These are phyloP conservation scores for Epinephelus coioides DNA, from an alignment of 2,797 vertebrate species.

Conservation along the genomic window DNA sequence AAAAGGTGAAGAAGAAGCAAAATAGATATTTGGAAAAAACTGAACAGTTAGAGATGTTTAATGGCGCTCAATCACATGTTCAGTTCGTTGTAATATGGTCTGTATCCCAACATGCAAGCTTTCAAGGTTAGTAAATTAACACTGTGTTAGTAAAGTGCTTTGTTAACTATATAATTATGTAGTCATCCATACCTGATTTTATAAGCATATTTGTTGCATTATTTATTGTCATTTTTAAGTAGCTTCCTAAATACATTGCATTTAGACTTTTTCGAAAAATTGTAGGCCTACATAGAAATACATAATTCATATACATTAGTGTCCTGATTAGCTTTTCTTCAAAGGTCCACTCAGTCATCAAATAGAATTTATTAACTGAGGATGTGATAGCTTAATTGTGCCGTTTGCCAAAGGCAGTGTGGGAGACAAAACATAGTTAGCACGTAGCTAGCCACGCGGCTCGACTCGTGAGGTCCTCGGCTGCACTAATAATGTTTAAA, in stretches of 20 bases:
- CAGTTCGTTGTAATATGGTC: conserved; percentile 20
- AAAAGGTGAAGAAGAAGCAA: conserved; percentile 32
- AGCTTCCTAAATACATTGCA: conserved; percentile 42
- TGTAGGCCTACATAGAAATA: neutral
- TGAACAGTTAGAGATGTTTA: conserved; percentile 20
- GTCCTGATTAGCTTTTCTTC: conserved; percentile 16
- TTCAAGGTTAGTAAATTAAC: conserved; percentile 58
- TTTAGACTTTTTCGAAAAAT: conserved; percentile 9
- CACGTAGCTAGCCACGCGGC: neutral
- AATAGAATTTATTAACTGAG: neutral
- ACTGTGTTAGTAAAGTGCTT: conserved; percentile 77
- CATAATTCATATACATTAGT: conserved; percentile 31
- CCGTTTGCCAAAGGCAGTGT: neutral
- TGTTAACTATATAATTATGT: conserved; percentile 31
- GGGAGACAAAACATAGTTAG: neutral
- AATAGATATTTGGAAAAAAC: conserved; percentile 37
- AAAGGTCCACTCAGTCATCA: conserved; percentile 42
- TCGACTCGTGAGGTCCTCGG: neutral
- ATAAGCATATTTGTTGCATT: conserved; percentile 28
- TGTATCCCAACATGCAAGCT: conserved; percentile 48
- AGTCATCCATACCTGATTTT: conserved; percentile 34
- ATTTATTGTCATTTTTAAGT: conserved; percentile 2
- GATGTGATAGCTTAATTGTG: conserved; percentile 10
- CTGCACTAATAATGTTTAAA: conserved; percentile 3
- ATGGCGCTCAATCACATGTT: neutral